Evolutionary conservation across 2,888 invertebrate species (phyloP).

Genomic region (Mimumesa dahlbomi): DNA sequence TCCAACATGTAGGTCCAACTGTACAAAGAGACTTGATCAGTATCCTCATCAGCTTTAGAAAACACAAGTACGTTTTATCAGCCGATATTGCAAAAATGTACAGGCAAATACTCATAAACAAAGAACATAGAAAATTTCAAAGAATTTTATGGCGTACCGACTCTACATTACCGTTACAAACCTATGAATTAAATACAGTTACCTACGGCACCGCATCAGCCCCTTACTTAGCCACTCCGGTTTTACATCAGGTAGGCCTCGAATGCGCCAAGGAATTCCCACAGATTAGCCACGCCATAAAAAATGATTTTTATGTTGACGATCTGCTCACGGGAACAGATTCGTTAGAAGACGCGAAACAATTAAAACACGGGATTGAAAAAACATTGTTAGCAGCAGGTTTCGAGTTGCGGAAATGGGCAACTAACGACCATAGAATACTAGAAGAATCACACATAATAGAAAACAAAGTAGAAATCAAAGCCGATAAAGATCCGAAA

Average conservation of each 20-base stretch:
- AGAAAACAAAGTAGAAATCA: neutral
- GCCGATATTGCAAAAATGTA: no score
- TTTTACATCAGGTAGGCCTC: neutral
- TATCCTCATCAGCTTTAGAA: no score
- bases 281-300: neutral
- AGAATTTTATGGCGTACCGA: neutral
- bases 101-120: no score
- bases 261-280: neutral
- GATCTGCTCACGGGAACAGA: neutral
- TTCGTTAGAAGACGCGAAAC: neutral
- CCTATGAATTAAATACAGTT: no score
- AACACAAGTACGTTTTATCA: no score
- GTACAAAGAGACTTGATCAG: no score
- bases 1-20: no score
- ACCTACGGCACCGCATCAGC: neutral
- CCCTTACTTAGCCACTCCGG: neutral
- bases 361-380: neutral
- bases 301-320: neutral
- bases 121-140: neutral
- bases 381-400: neutral
- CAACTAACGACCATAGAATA: neutral
- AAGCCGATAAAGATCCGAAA: neutral
- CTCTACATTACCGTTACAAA: neutral
- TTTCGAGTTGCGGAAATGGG: neutral
- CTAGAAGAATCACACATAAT: no score